phyloP scores from a whole-genome alignment of 1,140 invertebrate species.

The Dryas iulia region DNA sequence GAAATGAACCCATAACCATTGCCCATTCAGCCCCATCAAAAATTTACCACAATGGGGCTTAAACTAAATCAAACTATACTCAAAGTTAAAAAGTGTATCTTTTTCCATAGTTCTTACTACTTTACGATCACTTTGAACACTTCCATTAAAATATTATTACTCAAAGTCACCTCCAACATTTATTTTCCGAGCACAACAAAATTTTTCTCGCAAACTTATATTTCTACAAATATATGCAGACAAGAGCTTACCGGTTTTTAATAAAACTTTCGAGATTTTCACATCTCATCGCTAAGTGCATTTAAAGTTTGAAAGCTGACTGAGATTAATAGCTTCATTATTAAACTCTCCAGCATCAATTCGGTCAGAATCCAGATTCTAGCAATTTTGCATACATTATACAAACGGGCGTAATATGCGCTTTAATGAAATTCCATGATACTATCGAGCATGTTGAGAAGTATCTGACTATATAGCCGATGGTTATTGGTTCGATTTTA shows the following conservation, averaged over 20 bases:
- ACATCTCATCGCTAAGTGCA: conserved; percentile 12
- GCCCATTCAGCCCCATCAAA: too few species aligned
- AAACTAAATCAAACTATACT: too few species aligned
- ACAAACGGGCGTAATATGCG: conserved; percentile 30
- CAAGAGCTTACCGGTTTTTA: neutral
- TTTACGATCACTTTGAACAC: too few species aligned
- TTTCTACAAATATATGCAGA: neutral
- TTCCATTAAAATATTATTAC: neutral
- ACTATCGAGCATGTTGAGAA: too few species aligned
- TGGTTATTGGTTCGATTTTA: too few species aligned
- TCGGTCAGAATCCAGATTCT: conserved; percentile 23
- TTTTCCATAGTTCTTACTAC: too few species aligned
- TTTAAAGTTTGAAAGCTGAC: conserved; percentile 23
- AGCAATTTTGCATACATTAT: conserved; percentile 30
- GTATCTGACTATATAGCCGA: too few species aligned
- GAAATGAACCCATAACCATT: too few species aligned
- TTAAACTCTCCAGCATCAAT: conserved; percentile 27
- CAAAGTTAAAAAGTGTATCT: too few species aligned
- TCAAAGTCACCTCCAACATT: neutral
- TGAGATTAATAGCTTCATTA: conserved; percentile 24
- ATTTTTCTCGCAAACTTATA: neutral
- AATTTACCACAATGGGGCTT: too few species aligned
- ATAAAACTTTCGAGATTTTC: conserved; percentile 1
- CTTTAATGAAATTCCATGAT: conserved; percentile 38
- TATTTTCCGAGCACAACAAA: neutral